Evolutionary conservation across 2,113 vertebrate genomes (phyloP).

Genomic region (Fulica atra): DNA sequence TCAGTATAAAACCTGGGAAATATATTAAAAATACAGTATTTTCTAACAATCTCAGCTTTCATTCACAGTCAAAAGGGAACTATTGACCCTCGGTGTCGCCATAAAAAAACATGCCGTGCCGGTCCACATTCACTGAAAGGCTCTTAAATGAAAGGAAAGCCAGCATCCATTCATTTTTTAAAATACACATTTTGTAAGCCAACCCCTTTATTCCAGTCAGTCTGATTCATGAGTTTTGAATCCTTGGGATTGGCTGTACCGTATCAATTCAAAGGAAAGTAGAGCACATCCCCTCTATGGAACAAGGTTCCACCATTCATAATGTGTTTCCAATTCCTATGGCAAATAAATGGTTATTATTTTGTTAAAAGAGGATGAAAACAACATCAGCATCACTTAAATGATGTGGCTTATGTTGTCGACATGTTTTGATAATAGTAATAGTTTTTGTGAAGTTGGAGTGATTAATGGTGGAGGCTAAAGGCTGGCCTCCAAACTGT

Average conservation of each 20-base stretch:
- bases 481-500: background rate
- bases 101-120: background rate
- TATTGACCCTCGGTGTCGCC: background rate
- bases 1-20: background rate
- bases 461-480: background rate
- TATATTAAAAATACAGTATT: background rate
- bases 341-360: slow-evolving; percentile 25
- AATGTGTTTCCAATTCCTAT: background rate
- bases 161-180: background rate
- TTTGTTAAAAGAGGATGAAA: background rate
- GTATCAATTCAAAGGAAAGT: background rate
- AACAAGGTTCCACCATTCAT: background rate
- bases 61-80: background rate
- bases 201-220: background rate
- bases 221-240: background rate
- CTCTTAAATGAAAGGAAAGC: background rate
- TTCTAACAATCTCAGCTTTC: background rate
- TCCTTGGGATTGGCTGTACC: background rate
- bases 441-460: background rate
- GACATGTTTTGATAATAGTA: background rate
- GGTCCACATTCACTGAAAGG: background rate
- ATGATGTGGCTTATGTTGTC: background rate
- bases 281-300: background rate
- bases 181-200: background rate
- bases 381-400: background rate